A percentile compares a stretch with the other conserved stretches of the same genome.
These are phyloP conservation scores for Brotula barbata DNA, from an alignment of 2,797 vertebrate genomes.

Conservation along the genomic window DNA sequence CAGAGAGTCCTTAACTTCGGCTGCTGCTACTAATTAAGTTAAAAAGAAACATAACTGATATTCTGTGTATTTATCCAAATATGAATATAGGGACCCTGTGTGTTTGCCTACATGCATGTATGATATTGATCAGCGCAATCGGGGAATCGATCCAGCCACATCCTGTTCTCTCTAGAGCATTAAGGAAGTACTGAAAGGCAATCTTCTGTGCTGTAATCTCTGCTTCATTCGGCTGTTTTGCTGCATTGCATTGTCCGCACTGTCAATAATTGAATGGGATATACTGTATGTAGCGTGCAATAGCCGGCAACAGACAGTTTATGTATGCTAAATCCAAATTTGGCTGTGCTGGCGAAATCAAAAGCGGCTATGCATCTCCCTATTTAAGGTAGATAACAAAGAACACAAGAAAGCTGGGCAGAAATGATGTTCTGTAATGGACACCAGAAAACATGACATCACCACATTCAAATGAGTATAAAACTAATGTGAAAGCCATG, in stretches of 20 bases:
- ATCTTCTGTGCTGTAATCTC: not conserved
- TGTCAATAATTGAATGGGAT: conserved; percentile 55
- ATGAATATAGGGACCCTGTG: not conserved
- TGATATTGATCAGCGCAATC: conserved; percentile 1
- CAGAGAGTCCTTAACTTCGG: conserved; percentile 38
- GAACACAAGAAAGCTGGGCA: conserved; percentile 1
- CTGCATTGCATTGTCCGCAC: conserved; percentile 40
- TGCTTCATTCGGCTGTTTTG: conserved; percentile 26
- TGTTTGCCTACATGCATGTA: not conserved
- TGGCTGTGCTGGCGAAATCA: conserved; percentile 21
- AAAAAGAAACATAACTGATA: conserved; percentile 30
- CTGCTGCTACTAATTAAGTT: conserved; percentile 54
- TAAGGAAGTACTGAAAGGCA: conserved; percentile 5
- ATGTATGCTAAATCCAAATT: conserved; percentile 42
- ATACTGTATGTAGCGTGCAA: conserved; percentile 41
- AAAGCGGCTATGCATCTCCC: not conserved
- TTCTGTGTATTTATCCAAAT: conserved; percentile 7
- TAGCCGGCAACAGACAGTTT: conserved; percentile 38
- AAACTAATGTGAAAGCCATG: not conserved
- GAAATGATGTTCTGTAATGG: not conserved
- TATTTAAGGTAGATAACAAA: conserved; percentile 15
- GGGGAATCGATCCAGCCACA: conserved; percentile 2
- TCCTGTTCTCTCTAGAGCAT: conserved; percentile 10
- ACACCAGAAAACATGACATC: not conserved
- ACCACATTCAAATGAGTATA: not conserved